A percentile compares a stretch with the other conserved stretches of the same genome.
These are phyloP conservation scores for Tiliacea citrago DNA, from an alignment of 2,888 invertebrate genomes.

Conservation along the genomic window DNA sequence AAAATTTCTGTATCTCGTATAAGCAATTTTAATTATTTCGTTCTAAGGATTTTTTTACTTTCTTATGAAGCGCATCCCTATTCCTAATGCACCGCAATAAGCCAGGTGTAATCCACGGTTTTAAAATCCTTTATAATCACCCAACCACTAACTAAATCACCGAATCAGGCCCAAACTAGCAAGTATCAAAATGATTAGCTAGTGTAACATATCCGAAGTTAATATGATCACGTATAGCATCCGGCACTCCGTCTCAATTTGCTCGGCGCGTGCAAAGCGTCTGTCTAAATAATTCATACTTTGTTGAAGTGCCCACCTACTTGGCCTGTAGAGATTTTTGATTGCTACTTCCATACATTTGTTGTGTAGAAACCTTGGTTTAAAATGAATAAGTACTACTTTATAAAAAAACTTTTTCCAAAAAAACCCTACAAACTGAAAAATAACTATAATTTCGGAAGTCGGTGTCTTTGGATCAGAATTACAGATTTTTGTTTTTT, in stretches of 20 bases:
- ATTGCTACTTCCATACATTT: conserved; percentile 25
- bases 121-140: too few relatives aligned
- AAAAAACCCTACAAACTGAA: too few relatives aligned
- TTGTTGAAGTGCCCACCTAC: conserved; percentile 32
- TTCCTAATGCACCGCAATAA: too few relatives aligned
- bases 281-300: conserved; percentile 75
- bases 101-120: too few relatives aligned
- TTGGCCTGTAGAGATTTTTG: conserved; percentile 36
- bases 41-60: too few relatives aligned
- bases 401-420: background rate
- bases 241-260: conserved; percentile 80
- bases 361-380: background rate
- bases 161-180: background rate
- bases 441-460: too few relatives aligned
- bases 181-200: conserved; percentile 64
- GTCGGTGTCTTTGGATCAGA: too few relatives aligned
- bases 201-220: conserved; percentile 59
- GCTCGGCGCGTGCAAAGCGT: conserved; percentile 68
- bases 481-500: too few relatives aligned
- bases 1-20: too few relatives aligned
- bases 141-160: background rate
- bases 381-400: background rate
- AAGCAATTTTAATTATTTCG: too few relatives aligned
- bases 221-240: conserved; percentile 79
- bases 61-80: too few relatives aligned